Base-by-base conservation (phyloP, 2,888 invertebrate species). In the Halictus ligatus region DNA sequence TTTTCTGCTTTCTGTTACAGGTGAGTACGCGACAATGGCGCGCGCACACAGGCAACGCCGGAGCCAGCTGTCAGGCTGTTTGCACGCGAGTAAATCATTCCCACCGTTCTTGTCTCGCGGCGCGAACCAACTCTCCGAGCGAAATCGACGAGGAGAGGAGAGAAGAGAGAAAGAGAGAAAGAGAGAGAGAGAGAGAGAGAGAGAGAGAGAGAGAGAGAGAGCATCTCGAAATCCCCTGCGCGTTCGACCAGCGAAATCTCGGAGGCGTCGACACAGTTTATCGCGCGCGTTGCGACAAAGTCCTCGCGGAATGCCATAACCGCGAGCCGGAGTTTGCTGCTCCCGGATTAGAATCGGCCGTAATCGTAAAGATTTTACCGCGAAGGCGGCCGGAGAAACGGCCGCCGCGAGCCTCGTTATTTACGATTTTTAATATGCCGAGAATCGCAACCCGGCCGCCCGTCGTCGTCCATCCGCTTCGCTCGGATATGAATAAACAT, bases 401-500 rank as follows among this genome's bases (percentile, higher is more conserved):
- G 50, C 3, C 72, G 73, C 50, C 72, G 58, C 81, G 85, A 81
- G 71, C 78, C 75, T 77, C 85, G 83, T 89, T 91, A 88, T 91
- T 89, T 89, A 89, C 85, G 91, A 90, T 89, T 91, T 91, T 90
- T 86, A 90, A 89, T 89, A 87, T 90, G 86, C 89, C 85, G 89
- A 81, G 88, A 82, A 79, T 85, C 89, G 81, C 78, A 58, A 21
- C 72, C 74, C 79, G 46, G 8, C 84, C 74, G 58, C 67, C 75
- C 80, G 54, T 46, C 58, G 48, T 50, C 74, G 71, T 67, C 58
- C 82, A 43, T 82, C 83, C 83, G 80, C 80, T 69, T 64, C 67
- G 78, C 85, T 58, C 87, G 84, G 83, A 86, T 92, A 93, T 93
- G 93, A 93, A 94, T 93, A 94, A 93, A 94, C 94, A 94, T 94